Base-by-base conservation (phyloP, 2,113 vertebrate species). In the Plecotus auritus region DNA sequence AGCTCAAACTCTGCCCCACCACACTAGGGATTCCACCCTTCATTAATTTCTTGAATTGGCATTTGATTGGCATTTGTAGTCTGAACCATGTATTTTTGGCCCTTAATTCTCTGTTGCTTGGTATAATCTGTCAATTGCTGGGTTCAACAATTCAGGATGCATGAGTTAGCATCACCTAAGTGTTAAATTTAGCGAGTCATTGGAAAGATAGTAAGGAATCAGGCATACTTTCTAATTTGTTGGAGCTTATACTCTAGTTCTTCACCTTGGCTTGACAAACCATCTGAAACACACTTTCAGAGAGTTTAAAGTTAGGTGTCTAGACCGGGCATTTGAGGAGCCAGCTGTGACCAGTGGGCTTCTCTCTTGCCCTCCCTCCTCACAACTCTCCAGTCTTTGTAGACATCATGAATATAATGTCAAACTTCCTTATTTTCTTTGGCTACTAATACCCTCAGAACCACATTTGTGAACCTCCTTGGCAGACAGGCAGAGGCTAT, bases 191-290 rank as follows among this genome's bases (percentile, higher is more conserved):
- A 82, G 23, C 37, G 49, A 69, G 35, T 90, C 73, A 59, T 30
- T 91, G 64, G 22, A 82, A 83, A 86, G 73, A 70, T 22, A 94
- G 22, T 23, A 89, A 85, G 94, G 74, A 91, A 84, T 72, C 42
- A 86, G 49, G 32, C 17, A 59, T 56, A 84, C 42, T 56, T 18
- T 30, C 80, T 84, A 14, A 66, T 23, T 83, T 76, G 76, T 35
- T 45, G 69, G 35, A 88, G 59, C 7, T 73, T 67, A 76, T 22
- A 77, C 22, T 94, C 45, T 77, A 28, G 42, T 28, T 83, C 14
- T 81, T 91, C 51, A 82, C 28, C 32, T 64, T 77, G 40, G 40
- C 67, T 45, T 92, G 49, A 9, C 64, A 70, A 80, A 66, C 7
- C 86, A 83, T 51, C 47, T 67, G 13, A 84, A 91, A 78, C 6